Percentiles rank a stretch among this genome's conserved stretches.
These are phyloP conservation scores for Spilarctia lutea DNA, from an alignment of 2,888 invertebrate species.

Conservation along the genomic window DNA sequence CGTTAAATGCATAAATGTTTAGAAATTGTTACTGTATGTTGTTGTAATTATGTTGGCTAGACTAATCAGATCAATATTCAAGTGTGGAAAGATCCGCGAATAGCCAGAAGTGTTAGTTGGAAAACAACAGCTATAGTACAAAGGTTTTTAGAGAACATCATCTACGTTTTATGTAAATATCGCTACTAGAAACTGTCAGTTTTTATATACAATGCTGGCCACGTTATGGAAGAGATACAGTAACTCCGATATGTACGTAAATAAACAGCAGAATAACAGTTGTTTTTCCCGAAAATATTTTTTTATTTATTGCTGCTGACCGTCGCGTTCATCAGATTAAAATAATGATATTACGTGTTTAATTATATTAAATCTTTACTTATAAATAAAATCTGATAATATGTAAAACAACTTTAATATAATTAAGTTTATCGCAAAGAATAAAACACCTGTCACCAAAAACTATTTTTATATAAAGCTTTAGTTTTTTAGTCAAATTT, in stretches of 20 bases:
- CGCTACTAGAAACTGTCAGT: neutral
- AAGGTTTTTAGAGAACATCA: neutral
- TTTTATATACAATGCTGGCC: neutral
- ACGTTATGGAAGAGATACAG: neutral
- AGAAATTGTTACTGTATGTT: conserved; percentile 5
- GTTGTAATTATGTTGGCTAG: conserved; percentile 9
- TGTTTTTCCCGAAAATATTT: neutral
- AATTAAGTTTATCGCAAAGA: neutral
- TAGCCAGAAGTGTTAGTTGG: conserved; percentile 10
- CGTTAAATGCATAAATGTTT: conserved; percentile 9
- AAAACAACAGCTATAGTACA: neutral
- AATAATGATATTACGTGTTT: neutral
- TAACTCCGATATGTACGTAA: neutral
- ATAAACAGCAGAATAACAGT: neutral
- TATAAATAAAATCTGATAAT: neutral
- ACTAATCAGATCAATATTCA: conserved; percentile 14
- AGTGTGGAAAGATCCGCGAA: conserved; percentile 10
- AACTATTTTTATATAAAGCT: neutral
- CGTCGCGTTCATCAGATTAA: neutral
- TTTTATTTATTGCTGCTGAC: neutral
- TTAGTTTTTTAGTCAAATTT: neutral
- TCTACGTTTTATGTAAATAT: neutral
- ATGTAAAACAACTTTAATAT: neutral
- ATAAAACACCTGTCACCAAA: neutral
- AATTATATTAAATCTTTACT: neutral